These are phyloP conservation scores for Petromus typicus DNA, from an alignment of 2,113 vertebrate genomes.

Conservation along the genomic window DNA sequence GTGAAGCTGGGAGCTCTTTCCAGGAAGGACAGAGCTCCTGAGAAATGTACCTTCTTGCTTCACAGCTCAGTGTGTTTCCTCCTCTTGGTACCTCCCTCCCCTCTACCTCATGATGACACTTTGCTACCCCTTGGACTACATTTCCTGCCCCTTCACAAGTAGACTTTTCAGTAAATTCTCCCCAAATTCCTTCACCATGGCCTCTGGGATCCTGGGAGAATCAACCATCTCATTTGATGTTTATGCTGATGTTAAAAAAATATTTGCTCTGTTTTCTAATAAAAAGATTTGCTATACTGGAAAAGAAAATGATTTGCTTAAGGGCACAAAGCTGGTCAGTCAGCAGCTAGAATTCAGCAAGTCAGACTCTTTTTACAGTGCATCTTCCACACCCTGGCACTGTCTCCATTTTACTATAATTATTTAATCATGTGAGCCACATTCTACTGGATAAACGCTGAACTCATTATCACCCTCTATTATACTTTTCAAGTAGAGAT, in stretches of 20 bases:
- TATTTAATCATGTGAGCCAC: constrained; percentile 65
- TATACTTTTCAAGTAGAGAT: constrained; percentile 67
- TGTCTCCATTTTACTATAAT: constrained; percentile 24
- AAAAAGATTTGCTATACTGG: background rate
- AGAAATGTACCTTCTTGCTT: background rate
- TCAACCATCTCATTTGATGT: background rate
- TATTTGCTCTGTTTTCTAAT: constrained; percentile 1
- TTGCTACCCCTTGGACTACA: background rate
- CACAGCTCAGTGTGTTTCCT: background rate
- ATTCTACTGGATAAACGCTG: constrained; percentile 51
- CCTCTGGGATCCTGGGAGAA: background rate
- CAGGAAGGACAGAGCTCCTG: background rate
- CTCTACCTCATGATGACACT: rapidly evolving
- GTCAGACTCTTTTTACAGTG: background rate
- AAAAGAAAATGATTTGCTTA: constrained; percentile 50
- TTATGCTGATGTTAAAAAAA: constrained; percentile 11
- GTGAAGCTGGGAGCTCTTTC: rapidly evolving
- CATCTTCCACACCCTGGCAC: background rate
- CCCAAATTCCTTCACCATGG: background rate
- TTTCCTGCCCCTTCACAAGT: background rate
- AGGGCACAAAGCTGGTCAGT: constrained; percentile 18
- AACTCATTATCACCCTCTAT: constrained; percentile 62
- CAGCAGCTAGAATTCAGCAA: constrained; percentile 25
- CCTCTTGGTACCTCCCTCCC: background rate
- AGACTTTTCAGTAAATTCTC: background rate